These are phyloP conservation scores for Austrofundulus limnaeus DNA, from an alignment of 2,113 vertebrate species.

Conservation along the genomic window DNA sequence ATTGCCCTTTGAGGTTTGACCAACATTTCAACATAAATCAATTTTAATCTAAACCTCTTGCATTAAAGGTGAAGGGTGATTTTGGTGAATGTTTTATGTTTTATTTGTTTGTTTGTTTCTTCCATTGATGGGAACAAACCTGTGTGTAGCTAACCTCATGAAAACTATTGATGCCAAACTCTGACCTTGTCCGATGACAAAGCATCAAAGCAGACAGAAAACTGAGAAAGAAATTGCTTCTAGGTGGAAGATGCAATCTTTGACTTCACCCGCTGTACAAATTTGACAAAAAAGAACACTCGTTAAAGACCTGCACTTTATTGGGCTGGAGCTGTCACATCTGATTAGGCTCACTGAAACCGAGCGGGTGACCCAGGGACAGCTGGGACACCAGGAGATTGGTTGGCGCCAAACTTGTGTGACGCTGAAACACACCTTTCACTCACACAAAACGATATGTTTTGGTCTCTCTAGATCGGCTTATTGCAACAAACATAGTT, in stretches of 20 bases:
- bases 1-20: no score
- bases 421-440: conserved; percentile 57
- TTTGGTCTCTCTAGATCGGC: conserved; percentile 5
- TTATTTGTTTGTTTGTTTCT: neutral
- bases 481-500: neutral
- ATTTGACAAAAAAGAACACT: conserved; percentile 63
- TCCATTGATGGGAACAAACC: neutral
- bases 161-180: conserved; percentile 18
- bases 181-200: conserved; percentile 60
- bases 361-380: conserved; percentile 48
- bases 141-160: conserved; percentile 18
- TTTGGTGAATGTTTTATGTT: neutral
- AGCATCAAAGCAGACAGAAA: conserved; percentile 40
- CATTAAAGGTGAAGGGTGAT: no score
- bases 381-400: conserved; percentile 42
- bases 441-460: no score
- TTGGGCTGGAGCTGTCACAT: conserved; percentile 71
- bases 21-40: no score
- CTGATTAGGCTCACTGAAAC: conserved; percentile 70
- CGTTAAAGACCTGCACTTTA: conserved; percentile 75
- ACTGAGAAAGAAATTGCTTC: conserved; percentile 53
- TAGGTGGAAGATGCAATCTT: conserved; percentile 53
- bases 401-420: conserved; percentile 50
- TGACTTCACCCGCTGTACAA: conserved; percentile 39
- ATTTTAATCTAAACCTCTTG: no score